Evolutionary conservation across 2,797 vertebrate genomes (phyloP), one percentile per base, ranked within the genome.

Genomic region (Chaetophractus vellerosus): DNA sequence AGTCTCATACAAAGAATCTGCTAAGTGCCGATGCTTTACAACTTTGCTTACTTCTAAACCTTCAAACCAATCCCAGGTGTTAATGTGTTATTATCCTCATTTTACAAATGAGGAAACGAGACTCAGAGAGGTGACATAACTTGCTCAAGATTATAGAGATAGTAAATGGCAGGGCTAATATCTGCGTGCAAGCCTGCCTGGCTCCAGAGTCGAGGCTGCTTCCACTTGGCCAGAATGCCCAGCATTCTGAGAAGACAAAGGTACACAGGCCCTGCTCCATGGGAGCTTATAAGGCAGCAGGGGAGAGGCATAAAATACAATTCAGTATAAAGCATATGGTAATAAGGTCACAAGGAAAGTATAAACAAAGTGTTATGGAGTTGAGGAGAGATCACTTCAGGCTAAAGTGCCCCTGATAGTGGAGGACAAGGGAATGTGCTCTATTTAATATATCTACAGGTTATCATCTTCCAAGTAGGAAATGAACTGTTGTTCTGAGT

Each of bases 401-500:
- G 21, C 3, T 28, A 38, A 93, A 48, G 33, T 64, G 8, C 41
- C 68, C 36, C 72, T 94, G 66, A 91, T 87, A 68, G 33, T 66
- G 36, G 72, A 86, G 33, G 48, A 33, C 23, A 50, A 50, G 63
- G 64, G 8, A 45, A 84, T 66, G 31, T 0, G 0, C 31, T 88
- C 31, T 71, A 16, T 55, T 71, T 48, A 57, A 15, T 9, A 81
- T 18, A 36, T 24, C 63, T 57, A 38, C 0, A 61, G n/a, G 2
- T 3, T 76, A 38, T 90, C 64, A n/a, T n/a, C 33, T 92, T 91
- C 86, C 66, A 69, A 82, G 66, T 14, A 59, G 50, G 85, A 85
- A 92, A 85, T 55, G 41, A 71, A n/a, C 59, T 24, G 18, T 38
- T 88, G 61, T 92, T 72, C 57, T 74, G 45, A 90, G 31, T 79